phyloP scores from a whole-genome alignment of 2,113 vertebrate genomes.

The Sakesphorus luctuosus region DNA sequence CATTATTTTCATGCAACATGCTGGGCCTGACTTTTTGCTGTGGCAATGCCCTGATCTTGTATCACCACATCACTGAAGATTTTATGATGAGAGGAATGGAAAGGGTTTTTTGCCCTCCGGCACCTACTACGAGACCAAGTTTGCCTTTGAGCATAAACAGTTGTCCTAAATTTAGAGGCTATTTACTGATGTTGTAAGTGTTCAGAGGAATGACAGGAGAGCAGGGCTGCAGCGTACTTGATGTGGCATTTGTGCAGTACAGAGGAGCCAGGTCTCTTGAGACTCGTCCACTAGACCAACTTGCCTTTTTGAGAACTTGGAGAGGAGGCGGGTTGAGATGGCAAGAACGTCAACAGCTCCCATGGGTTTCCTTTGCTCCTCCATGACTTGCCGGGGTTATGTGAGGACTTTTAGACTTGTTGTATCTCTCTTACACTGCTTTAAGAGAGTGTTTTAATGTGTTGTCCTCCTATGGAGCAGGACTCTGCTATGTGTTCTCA shows the following conservation, averaged over 20 bases:
- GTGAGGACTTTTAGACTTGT: not conserved
- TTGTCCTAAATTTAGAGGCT: not conserved
- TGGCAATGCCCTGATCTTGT: fast-evolving
- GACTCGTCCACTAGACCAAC: not conserved
- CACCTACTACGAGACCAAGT: not conserved
- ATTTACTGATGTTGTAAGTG: not conserved
- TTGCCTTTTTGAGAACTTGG: not conserved
- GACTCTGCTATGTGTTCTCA: not conserved
- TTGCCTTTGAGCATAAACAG: not conserved
- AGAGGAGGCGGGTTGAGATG: not conserved
- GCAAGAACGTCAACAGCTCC: not conserved
- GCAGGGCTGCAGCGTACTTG: not conserved
- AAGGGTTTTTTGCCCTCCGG: not conserved
- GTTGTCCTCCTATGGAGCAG: not conserved
- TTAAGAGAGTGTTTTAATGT: not conserved
- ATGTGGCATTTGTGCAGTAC: not conserved
- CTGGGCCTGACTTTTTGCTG: not conserved
- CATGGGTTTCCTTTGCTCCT: not conserved
- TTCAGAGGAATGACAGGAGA: not conserved
- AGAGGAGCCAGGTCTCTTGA: not conserved
- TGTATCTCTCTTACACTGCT: not conserved
- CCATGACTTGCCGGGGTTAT: not conserved
- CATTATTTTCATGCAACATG: not conserved
- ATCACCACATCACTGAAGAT: not conserved
- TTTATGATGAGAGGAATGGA: not conserved